Evolutionary conservation across 2,113 vertebrate species (phyloP).

Genomic region (Nipponia nippon): DNA sequence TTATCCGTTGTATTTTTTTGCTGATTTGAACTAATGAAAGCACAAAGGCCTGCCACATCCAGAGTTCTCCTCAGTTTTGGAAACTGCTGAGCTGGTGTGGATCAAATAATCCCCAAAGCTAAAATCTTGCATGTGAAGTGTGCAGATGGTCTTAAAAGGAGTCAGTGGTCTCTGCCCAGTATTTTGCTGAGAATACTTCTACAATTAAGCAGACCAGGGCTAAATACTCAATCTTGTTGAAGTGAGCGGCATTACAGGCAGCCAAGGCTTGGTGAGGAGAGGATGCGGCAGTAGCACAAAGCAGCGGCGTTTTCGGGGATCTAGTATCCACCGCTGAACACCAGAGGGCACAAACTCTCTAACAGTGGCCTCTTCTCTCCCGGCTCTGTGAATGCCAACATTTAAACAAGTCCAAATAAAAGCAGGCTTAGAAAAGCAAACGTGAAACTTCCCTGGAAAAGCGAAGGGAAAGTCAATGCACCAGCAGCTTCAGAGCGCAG

Average conservation of each 20-base stretch:
- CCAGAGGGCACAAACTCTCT: conserved; percentile 56
- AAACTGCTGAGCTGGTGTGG: neutral
- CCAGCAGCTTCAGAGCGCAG: neutral
- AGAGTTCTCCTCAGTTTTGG: neutral
- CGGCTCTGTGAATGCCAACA: neutral
- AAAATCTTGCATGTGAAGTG: neutral
- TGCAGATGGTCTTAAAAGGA: neutral
- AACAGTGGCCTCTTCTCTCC: neutral
- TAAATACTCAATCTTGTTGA: neutral
- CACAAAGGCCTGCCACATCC: neutral
- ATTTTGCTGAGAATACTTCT: neutral
- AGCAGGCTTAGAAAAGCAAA: neutral
- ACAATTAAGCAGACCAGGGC: neutral
- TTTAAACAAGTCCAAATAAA: neutral
- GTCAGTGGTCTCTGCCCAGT: neutral
- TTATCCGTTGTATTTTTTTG: neutral
- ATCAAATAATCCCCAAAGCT: neutral
- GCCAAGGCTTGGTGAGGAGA: neutral
- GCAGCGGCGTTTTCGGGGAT: neutral
- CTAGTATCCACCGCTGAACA: neutral
- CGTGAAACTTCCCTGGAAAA: neutral
- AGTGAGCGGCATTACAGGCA: neutral
- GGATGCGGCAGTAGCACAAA: neutral
- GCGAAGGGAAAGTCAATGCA: neutral
- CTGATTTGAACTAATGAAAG: neutral